phyloP scores from a whole-genome alignment of 2,888 invertebrate genomes.

The Hermaeophaga mercurialis region DNA sequence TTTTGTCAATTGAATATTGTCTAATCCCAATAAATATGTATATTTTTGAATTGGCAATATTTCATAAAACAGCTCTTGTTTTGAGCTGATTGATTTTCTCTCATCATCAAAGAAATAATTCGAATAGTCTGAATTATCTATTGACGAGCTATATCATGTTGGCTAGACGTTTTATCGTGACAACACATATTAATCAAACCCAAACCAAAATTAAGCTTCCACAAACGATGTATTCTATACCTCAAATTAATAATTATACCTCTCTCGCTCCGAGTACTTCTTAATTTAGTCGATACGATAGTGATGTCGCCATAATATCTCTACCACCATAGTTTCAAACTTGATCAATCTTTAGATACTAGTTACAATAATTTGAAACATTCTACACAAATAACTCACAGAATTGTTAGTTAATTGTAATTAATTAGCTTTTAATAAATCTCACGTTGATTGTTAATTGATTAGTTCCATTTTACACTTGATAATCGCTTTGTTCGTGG shows the following conservation, averaged over 20 bases:
- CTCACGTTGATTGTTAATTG: constrained; percentile 2
- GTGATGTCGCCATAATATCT: not conserved
- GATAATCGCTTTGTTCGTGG: not conserved
- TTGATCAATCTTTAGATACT: not conserved
- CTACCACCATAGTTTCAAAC: not conserved
- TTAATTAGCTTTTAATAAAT: constrained; percentile 7
- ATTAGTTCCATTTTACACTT: not conserved
- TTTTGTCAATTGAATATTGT: too few relatives aligned
- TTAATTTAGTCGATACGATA: not conserved
- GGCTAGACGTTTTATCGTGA: too few relatives aligned
- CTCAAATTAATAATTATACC: not conserved
- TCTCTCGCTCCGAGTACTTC: not conserved
- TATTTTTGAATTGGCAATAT: too few relatives aligned
- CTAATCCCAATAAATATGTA: too few relatives aligned
- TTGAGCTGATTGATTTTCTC: too few relatives aligned
- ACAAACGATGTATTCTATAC: not conserved
- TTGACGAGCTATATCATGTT: too few relatives aligned
- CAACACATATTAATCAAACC: too few relatives aligned
- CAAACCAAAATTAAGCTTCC: not conserved
- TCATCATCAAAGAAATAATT: too few relatives aligned
- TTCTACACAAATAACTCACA: not conserved
- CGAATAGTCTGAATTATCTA: too few relatives aligned
- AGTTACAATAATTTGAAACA: not conserved
- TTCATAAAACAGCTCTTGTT: too few relatives aligned
- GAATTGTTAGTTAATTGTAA: constrained; percentile 3